phyloP scores from a whole-genome alignment of 1,140 invertebrate species.

The Drosophila virilis region DNA sequence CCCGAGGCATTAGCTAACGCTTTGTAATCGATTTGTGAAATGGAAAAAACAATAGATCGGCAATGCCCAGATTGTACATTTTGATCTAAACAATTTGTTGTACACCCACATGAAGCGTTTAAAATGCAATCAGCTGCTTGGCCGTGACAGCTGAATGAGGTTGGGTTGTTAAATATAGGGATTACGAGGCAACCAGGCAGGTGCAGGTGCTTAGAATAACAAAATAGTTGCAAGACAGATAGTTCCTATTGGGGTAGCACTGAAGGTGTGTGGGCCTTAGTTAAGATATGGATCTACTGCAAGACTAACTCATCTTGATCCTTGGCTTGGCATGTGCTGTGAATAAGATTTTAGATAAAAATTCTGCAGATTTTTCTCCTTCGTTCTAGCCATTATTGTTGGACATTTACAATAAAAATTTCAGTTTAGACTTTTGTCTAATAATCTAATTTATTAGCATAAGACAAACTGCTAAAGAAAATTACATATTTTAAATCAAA shows the following conservation, averaged over 20 bases:
- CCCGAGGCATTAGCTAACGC: conserved; percentile 45
- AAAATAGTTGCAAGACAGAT: conserved; percentile 6
- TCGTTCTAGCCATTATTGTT: too few species aligned
- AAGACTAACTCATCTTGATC: not conserved
- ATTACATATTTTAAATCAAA: not conserved
- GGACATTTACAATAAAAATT: too few species aligned
- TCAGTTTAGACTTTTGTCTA: too few species aligned
- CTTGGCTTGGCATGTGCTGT: not conserved
- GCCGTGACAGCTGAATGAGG: conserved; percentile 12
- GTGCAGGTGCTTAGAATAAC: conserved; percentile 2
- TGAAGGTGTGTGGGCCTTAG: not conserved
- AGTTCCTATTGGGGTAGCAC: conserved; percentile 1
- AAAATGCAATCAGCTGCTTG: conserved; percentile 53
- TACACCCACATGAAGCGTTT: conserved; percentile 51
- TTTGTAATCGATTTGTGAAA: conserved; percentile 30
- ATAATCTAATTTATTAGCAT: too few species aligned
- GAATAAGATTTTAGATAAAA: too few species aligned
- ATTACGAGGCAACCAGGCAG: conserved; percentile 8
- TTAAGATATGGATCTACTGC: not conserved
- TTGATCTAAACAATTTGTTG: conserved; percentile 31
- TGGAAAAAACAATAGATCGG: conserved; percentile 33
- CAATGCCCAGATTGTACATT: conserved; percentile 9
- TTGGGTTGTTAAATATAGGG: conserved; percentile 22
- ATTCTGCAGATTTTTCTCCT: too few species aligned
- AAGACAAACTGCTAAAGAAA: too few species aligned